A percentile compares a stretch with the other conserved stretches of the same genome.
Conservation (phyloP, 2,888 invertebrate species). For the Aleiodes testaceus region DNA sequence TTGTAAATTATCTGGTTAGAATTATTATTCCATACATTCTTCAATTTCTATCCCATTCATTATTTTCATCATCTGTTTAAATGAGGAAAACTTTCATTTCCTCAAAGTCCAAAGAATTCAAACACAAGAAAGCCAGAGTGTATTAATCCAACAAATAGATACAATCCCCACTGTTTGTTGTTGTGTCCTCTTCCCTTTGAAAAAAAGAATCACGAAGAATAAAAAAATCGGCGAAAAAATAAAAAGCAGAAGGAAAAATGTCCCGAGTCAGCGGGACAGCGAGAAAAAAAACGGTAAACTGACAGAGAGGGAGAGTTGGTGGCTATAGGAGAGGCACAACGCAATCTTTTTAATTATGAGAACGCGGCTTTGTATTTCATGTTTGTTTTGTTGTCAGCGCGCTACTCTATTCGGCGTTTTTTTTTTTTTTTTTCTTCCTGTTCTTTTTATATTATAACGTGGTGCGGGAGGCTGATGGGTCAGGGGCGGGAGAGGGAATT, state of each 20-base stretch:
- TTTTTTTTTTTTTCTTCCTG: slow-evolving; percentile 12
- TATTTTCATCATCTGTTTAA: too few relatives aligned
- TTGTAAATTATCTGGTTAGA: too few relatives aligned
- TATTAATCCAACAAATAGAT: neutral
- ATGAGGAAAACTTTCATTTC: too few relatives aligned
- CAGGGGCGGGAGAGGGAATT: slow-evolving; percentile 60
- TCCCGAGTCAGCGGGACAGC: slow-evolving; percentile 23
- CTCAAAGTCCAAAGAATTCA: too few relatives aligned
- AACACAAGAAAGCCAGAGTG: too few relatives aligned
- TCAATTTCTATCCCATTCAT: too few relatives aligned
- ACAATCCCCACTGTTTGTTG: slow-evolving; percentile 3
- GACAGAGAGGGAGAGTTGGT: slow-evolving; percentile 20
- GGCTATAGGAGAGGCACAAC: slow-evolving; percentile 46
- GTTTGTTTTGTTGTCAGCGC: slow-evolving; percentile 72
- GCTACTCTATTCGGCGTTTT: slow-evolving; percentile 68
- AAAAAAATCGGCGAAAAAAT: slow-evolving; percentile 28
- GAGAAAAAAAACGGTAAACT: slow-evolving; percentile 18
- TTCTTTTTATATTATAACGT: slow-evolving; percentile 59
- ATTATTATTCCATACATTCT: too few relatives aligned
- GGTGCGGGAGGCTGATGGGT: slow-evolving; percentile 63
- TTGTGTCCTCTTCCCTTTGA: neutral
- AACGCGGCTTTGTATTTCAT: slow-evolving; percentile 71
- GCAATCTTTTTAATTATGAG: slow-evolving; percentile 61
- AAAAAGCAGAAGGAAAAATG: slow-evolving; percentile 23
- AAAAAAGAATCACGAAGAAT: neutral